Evolutionary conservation across 2,113 vertebrate species (phyloP), one percentile per base, ranked within the genome.

Genomic region (Atlantisia rogersi): DNA sequence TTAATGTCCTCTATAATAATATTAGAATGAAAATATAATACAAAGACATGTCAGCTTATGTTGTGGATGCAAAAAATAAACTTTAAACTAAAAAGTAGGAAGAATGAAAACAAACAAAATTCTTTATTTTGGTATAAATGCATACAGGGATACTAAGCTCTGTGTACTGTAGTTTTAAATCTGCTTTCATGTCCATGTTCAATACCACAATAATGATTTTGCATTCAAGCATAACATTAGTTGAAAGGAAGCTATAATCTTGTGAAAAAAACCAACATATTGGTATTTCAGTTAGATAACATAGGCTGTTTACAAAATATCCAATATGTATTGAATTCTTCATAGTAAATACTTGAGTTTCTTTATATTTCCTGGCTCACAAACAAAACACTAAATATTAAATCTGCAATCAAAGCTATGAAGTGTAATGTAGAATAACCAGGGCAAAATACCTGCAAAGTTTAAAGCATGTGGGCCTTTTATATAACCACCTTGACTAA

Each of bases 41-140:
- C 4, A 31, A 50, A 78, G 16, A 55, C 1, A 12, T 18, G 1
- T 32, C 2, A 1, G 6, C 2, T 64, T 63, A 10, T 20, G 4
- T 12, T 32, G 15, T 59, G 19, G 8, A 84, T 84, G 11, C 1
- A n/a, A 91, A 65, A 68, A 63, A 52, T 11, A 56, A 48, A 12
- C 4, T 53, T 15, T 1, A 0, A 12, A 40, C 17, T 18, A 19
- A 63, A 39, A 28, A 5, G 12, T n/a, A 35, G 8, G 9, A 81
- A 10, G 7, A 78, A 81, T 31, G 3, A 37, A 76, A 86, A 52
- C 28, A 46, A 60, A 90, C 2, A 2, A 67, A 64, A 50, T 18
- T 2, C 2, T 50, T 15, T 73, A 18, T 42, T 58, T 82, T 55
- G 10, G 0, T 60, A 3, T 58, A 50, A 35, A 5, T 73, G 1